Evolutionary conservation across 2,888 invertebrate species (phyloP).

Genomic region (Ormia ochracea): DNA sequence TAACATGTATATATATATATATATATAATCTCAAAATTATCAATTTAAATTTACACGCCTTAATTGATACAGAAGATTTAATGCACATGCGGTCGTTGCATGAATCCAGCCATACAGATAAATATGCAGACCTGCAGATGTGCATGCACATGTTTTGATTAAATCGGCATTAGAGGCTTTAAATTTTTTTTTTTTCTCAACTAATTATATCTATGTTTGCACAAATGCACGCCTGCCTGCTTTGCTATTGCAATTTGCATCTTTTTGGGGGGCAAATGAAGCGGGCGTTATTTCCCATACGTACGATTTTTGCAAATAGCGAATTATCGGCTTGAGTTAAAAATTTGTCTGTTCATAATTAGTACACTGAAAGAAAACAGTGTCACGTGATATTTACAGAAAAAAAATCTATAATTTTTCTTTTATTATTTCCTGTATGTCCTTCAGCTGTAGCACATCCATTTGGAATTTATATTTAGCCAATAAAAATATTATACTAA

Average conservation of each 20-base stretch:
- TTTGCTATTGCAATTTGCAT: background rate
- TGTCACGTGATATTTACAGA: no score
- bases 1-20: background rate
- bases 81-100: background rate
- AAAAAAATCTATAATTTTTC: no score
- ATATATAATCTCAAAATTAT: background rate
- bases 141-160: background rate
- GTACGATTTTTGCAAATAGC: background rate
- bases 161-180: background rate
- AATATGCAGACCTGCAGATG: no score
- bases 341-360: no score
- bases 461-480: no score
- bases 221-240: background rate
- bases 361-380: no score
- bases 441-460: no score
- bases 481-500: no score
- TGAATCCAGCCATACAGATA: no score
- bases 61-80: background rate
- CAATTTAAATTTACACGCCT: slow-evolving; percentile 4
- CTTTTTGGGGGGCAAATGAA: background rate
- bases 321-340: no score
- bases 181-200: background rate
- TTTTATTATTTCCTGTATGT: no score
- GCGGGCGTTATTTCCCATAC: background rate
- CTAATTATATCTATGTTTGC: background rate